Evolutionary conservation across 2,888 invertebrate species (phyloP), one percentile per base, ranked within the genome.

Genomic region (Cantharis lateralis): DNA sequence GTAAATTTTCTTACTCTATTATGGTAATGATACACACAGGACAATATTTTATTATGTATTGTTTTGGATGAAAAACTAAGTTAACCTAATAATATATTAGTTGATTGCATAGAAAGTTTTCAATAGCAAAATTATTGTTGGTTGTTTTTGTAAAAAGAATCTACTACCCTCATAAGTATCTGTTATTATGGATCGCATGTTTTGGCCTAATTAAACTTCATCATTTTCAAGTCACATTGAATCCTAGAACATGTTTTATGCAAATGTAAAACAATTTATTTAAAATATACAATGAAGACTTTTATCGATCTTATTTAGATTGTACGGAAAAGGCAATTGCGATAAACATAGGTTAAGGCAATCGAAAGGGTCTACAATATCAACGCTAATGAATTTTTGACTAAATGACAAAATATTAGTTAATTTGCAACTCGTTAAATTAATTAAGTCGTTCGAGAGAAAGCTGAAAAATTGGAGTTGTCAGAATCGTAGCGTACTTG

Each of bases 221-320:
- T 66, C 24, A 66, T 66, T 66, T 66, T 66, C n/a, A 66, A 66
- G 64, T 66, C 64, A 66, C 64, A 66, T 66, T 24, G 64, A 66
- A 66, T 66, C 24, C 24, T 66, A 13, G 16, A 66, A 16, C 64
- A 66, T 66, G 64, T 24, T 20, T 18, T 66, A 66, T 66, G 64
- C 24, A 66, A 66, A 66, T 66, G 20, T 16, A 11, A 66, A 66
- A 66, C 64, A 66, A 66, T 66, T 66, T 66, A 66, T 66, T 66
- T 66, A 66, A 66, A 66, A 66, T 66, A 66, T 24, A 18, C 64
- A 18, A 66, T 66, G 24, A 66, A 66, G 20, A 66, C 18, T 66
- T 66, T 66, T 66, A 66, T 66, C 64, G 64, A 66, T 20, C 64
- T 18, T 48, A 48, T 48, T 48, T 48, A 48, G 48, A 48, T 48